A percentile compares a stretch with the other conserved stretches of the same genome.
These are phyloP conservation scores for Amiota communis DNA, from an alignment of 2,888 invertebrate species.

Conservation along the genomic window DNA sequence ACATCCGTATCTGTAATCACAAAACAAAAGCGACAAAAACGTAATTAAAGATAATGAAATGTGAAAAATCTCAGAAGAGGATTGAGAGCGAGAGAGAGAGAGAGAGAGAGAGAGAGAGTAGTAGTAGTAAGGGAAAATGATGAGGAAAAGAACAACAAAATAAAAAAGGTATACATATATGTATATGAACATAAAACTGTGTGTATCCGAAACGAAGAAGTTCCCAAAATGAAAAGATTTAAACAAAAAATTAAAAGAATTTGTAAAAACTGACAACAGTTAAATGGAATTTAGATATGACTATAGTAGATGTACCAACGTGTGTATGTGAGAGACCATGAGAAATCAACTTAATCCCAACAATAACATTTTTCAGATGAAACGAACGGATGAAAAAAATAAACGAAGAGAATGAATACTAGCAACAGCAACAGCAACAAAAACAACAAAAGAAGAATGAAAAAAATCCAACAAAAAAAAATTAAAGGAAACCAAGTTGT, in stretches of 20 bases:
- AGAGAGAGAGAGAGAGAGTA: background rate
- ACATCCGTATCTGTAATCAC: constrained; percentile 81
- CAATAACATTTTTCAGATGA: constrained; percentile 13
- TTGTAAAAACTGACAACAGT: constrained; percentile 49
- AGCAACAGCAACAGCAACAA: background rate
- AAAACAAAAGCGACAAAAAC: constrained; percentile 31
- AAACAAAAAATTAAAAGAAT: constrained; percentile 38
- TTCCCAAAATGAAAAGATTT: constrained; percentile 13
- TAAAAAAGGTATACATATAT: no score
- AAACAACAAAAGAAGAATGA: constrained; percentile 2
- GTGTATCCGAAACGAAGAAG: no score
- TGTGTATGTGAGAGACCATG: constrained; percentile 29
- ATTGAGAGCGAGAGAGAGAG: background rate
- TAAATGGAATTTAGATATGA: constrained; percentile 51
- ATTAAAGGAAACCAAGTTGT: constrained; percentile 9
- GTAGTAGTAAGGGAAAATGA: no score
- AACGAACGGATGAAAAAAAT: constrained; percentile 15
- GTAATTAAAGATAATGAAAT: constrained; percentile 41
- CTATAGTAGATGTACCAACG: background rate
- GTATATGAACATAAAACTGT: no score
- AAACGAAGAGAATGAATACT: background rate
- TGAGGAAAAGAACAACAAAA: no score
- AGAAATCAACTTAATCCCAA: constrained; percentile 21
- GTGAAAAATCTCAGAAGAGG: constrained; percentile 26
- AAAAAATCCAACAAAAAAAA: background rate